A percentile compares a stretch with the other conserved stretches of the same genome.
These are phyloP conservation scores for Neocloeon triangulifer DNA, from an alignment of 1,140 invertebrate genomes.

Conservation along the genomic window DNA sequence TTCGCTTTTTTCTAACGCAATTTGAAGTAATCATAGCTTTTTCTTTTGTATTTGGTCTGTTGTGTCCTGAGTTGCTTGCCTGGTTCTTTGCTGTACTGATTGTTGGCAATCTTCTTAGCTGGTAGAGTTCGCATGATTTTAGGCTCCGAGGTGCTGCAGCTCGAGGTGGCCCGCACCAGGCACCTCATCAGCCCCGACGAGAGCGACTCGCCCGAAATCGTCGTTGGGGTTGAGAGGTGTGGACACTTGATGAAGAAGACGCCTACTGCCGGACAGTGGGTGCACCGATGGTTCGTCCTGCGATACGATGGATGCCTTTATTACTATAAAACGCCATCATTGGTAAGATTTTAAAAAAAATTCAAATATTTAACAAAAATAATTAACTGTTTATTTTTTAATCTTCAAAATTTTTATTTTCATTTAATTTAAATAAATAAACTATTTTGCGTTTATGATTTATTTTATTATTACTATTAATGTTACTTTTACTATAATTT, in stretches of 20 bases:
- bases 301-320: slow-evolving; percentile 83
- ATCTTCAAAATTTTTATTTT: too few relatives aligned
- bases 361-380: slow-evolving; percentile 4
- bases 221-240: slow-evolving; percentile 27
- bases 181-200: slow-evolving; percentile 41
- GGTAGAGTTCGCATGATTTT: slow-evolving; percentile 5
- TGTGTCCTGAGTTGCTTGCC: too few relatives aligned
- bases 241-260: slow-evolving; percentile 60
- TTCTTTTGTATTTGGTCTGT: too few relatives aligned
- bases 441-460: too few relatives aligned
- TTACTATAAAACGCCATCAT: too few relatives aligned
- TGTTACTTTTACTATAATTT: too few relatives aligned
- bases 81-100: background rate
- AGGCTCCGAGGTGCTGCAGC: slow-evolving; percentile 47
- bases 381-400: background rate
- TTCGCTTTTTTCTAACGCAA: too few relatives aligned
- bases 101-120: background rate
- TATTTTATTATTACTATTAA: too few relatives aligned
- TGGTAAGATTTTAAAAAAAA: slow-evolving; percentile 6
- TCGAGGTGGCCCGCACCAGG: slow-evolving; percentile 71
- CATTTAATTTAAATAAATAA: too few relatives aligned
- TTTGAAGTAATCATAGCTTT: too few relatives aligned
- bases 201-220: slow-evolving; percentile 11
- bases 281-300: slow-evolving; percentile 72
- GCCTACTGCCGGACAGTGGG: slow-evolving; percentile 47